Conservation (phyloP, 2,888 invertebrate genomes). For the Watsonalla binaria region DNA sequence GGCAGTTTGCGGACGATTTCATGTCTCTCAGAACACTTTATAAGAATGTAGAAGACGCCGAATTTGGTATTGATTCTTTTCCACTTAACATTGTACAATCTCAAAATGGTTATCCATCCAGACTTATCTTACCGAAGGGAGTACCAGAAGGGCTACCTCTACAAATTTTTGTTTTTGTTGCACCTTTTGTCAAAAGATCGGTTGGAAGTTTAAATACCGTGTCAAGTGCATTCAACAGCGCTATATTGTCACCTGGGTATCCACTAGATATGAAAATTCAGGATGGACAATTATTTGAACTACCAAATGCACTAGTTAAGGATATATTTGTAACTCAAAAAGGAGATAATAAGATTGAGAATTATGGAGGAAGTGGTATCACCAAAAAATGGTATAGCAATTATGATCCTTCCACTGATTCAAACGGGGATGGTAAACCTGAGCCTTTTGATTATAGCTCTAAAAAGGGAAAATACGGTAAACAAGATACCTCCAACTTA, state of each 20-base stretch:
- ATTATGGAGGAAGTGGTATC: constrained; percentile 26
- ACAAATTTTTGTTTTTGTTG: constrained; percentile 81
- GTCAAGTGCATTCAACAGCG: constrained; percentile 56
- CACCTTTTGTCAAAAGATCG: constrained; percentile 64
- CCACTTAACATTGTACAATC: constrained; percentile 66
- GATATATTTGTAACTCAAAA: constrained; percentile 56
- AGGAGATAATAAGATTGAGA: constrained; percentile 27
- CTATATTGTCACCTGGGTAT: constrained; percentile 79
- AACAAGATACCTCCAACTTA: constrained; percentile 4
- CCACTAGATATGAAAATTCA: constrained; percentile 84
- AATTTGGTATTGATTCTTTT: constrained; percentile 71
- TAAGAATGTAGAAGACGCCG: constrained; percentile 79
- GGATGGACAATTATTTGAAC: constrained; percentile 53
- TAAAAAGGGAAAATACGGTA: constrained; percentile 16
- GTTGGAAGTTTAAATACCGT: constrained; percentile 51
- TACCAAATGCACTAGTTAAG: constrained; percentile 61
- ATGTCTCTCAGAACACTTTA: constrained; percentile 79
- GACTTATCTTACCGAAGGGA: constrained; percentile 85
- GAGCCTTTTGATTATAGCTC: constrained; percentile 25
- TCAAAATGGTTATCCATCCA: constrained; percentile 82
- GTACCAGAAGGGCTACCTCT: constrained; percentile 80
- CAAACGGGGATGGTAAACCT: constrained; percentile 10
- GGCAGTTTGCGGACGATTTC: constrained; percentile 79
- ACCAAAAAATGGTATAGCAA: constrained; percentile 33
- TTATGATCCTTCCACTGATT: constrained; percentile 22